Base-by-base conservation (phyloP, 2,797 vertebrate species). In the Spondyliosoma cantharus region DNA sequence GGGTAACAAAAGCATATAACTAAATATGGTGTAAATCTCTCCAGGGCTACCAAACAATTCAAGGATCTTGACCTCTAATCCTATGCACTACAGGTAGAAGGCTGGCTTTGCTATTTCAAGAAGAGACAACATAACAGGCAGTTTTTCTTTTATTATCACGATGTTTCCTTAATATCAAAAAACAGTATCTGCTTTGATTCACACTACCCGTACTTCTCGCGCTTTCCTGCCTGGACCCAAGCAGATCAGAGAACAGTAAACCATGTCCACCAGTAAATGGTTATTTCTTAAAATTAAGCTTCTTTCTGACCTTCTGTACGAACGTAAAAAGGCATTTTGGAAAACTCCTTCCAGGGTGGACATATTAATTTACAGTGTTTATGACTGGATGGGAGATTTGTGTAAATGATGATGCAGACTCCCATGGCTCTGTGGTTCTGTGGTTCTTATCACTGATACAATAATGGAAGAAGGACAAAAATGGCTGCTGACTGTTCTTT, bases 31-130 rank as follows among this genome's bases (percentile, higher is more conserved):
- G 62, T 58, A n/a, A 61, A 45, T 69, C 3, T 69, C 24, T 63
- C 4, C 9, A 12, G 11, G 52, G 60, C 32, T 2, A n/a, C 17
- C 4, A 15, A 79, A 29, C 5, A 45, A 16, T 24, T 32, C 6
- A 37, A 32, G 6, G 49, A 52, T 53, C 61, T 71, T 66, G 50
- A 50, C 27, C 20, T 72, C 9, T 49, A 69, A 79, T 63, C 52
- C 13, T 3, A 3, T 5, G 12, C 15, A 59, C 37, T 7, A 13
- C 68, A 16, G 5, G 12, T 17, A 16, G 17, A 74, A 74, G 7
- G 24, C 3, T 37, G 2, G 4, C 15, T 71, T 48, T 53, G 54
- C 4, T 12, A 17, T 17, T 22, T 22, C 27, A 8, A 27, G 3
- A 37, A n/a, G 7, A 45, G 24, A 56, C 24, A 27, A 25, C 9